These are phyloP conservation scores for Charaxes varanes DNA, from an alignment of 1,140 invertebrate genomes.

Conservation along the genomic window DNA sequence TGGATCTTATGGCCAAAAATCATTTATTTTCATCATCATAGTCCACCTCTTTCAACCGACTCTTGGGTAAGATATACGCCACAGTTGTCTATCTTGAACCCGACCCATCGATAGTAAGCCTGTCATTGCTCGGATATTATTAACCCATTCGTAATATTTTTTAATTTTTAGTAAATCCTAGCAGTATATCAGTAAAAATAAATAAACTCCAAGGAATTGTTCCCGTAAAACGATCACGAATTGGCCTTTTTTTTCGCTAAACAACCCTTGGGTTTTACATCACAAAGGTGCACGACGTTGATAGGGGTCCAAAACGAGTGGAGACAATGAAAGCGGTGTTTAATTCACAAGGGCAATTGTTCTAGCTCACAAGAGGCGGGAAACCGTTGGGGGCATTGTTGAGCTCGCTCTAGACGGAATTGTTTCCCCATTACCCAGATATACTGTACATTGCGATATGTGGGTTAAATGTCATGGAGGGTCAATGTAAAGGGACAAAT, in stretches of 20 bases:
- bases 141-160: no score
- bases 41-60: no score
- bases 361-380: constrained; percentile 2
- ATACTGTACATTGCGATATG: background rate
- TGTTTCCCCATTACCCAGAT: constrained; percentile 5
- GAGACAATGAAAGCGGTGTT: constrained; percentile 7
- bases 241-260: constrained; percentile 5
- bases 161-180: no score
- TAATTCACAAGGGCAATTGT: constrained; percentile 17
- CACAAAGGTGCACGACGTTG: constrained; percentile 10
- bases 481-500: no score
- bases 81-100: no score
- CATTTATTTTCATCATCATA: no score
- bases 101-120: no score
- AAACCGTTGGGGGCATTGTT: constrained; percentile 3
- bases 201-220: no score
- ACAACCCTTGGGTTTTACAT: constrained; percentile 3
- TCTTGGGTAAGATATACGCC: no score
- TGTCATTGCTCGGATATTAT: no score
- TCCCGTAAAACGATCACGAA: background rate
- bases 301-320: constrained; percentile 5
- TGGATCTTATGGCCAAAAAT: no score
- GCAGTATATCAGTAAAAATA: no score
- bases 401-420: background rate
- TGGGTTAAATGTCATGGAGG: background rate